Percentiles rank a stretch among this genome's conserved stretches.
These are phyloP conservation scores for Sicus ferrugineus DNA, from an alignment of 2,888 invertebrate species.

Conservation along the genomic window DNA sequence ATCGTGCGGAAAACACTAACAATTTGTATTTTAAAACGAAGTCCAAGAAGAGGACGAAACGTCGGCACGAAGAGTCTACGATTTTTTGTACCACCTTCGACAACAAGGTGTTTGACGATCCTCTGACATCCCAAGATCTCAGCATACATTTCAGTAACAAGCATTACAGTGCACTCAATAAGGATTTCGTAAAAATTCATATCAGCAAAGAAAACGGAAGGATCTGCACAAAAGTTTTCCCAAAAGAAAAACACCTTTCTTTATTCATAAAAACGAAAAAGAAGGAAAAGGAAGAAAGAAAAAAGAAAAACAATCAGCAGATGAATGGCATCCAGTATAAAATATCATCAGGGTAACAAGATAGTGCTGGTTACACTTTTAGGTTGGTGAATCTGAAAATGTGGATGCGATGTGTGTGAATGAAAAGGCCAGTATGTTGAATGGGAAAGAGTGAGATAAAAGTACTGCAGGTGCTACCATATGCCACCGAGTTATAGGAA, in stretches of 20 bases:
- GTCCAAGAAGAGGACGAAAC: not conserved
- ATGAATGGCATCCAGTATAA: no score
- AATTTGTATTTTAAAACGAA: not conserved
- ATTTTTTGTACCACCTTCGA: not conserved
- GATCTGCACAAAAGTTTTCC: not conserved
- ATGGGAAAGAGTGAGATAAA: not conserved
- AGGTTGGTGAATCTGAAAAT: no score
- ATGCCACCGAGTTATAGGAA: no score
- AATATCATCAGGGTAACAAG: no score
- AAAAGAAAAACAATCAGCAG: conserved; percentile 1
- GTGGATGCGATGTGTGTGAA: no score
- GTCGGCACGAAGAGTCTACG: not conserved
- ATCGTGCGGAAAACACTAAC: not conserved
- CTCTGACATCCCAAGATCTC: not conserved
- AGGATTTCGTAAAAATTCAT: conserved; percentile 47
- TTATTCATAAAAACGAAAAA: conserved; percentile 5
- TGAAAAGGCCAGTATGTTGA: not conserved
- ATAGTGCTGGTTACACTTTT: no score
- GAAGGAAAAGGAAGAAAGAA: conserved; percentile 13
- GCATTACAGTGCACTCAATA: conserved; percentile 53
- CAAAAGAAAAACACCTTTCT: conserved; percentile 6
- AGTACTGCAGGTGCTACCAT: not conserved
- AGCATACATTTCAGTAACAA: conserved; percentile 18
- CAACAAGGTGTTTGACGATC: conserved; percentile 21
- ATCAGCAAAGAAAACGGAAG: conserved; percentile 2